Evolutionary conservation across 1,140 invertebrate genomes (phyloP).

Genomic region (Lasioglossum baleicum): DNA sequence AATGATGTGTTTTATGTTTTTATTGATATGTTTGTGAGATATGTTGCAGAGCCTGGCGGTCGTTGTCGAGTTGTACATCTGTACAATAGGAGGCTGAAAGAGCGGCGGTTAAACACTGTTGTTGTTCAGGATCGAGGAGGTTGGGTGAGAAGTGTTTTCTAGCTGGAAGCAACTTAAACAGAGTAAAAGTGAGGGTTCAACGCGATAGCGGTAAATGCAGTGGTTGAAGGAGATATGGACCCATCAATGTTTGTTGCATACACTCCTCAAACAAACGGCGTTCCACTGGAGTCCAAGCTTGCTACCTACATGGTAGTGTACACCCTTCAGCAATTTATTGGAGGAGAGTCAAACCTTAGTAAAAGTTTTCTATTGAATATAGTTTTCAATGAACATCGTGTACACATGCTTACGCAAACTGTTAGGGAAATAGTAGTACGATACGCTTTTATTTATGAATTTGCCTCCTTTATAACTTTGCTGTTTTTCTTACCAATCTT

Average conservation of each 20-base stretch:
- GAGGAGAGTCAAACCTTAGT: constrained; percentile 8
- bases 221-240: constrained; percentile 75
- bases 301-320: constrained; percentile 89
- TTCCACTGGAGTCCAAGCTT: constrained; percentile 91
- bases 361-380: not conserved
- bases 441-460: not conserved
- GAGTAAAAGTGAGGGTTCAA: constrained; percentile 55
- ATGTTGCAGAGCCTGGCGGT: constrained; percentile 40
- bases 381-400: no score
- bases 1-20: not conserved
- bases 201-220: constrained; percentile 73
- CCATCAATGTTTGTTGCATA: constrained; percentile 78
- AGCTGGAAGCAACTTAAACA: constrained; percentile 49
- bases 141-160: constrained; percentile 14
- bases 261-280: constrained; percentile 83
- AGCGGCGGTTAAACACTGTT: constrained; percentile 6
- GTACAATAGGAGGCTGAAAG: constrained; percentile 1
- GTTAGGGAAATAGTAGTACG: not conserved
- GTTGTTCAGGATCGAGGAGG: constrained; percentile 1
- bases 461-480: not conserved
- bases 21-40: constrained; percentile 29
- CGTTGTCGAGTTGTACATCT: not conserved
- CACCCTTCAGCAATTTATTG: constrained; percentile 24
- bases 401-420: no score
- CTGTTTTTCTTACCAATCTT: not conserved